Evolutionary conservation across 2,113 vertebrate genomes (phyloP), one percentile per base, ranked within the genome.

Genomic region (Trogon surrucura): DNA sequence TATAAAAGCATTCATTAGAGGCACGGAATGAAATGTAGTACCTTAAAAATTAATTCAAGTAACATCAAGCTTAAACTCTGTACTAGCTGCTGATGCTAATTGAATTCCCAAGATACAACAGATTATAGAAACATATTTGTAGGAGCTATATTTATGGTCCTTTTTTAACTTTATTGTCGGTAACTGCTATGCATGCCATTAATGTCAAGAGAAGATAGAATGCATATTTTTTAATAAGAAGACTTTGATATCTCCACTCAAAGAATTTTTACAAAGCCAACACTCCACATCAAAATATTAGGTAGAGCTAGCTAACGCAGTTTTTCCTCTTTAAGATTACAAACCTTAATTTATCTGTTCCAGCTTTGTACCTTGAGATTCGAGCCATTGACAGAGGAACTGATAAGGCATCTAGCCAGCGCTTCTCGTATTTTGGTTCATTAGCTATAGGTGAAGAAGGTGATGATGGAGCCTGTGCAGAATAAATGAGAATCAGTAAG

Each of bases 391-490:
- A 97, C 97, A 99, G 93, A 95, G 99, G 98, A 95, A 99, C 95
- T 22, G 98, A 98, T 94, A 99, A 97, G 32, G 98, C 93, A 79
- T 99, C 99, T 86, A 99, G 97, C 99, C 99, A 99, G 95, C 98
- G 98, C 96, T 99, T 99, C 98, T 99, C 98, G 3, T 99, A 99
- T 97, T 99, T 99, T 98, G 98, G 98, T 98, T 99, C 98, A 95
- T 99, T 98, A 98, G 98, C 98, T 96, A 97, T 97, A 93, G 98
- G 99, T 89, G 98, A 99, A 70, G 98, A 98, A 93, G 99, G 99
- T 19, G 98, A 98, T 62, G 98, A 98, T 21, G 98, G 98, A 53
- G 98, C 98, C 99, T 99, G 98, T 56, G 69, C 44, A 94, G 97
- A 98, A 98, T 89, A 98, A 97, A 98, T 87, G 88, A 98, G 93